Evolutionary conservation across 64 coral and sea anemone genomes (phyloP), one percentile per base, ranked within the genome.

Genomic region (Trachythela sp.): DNA sequence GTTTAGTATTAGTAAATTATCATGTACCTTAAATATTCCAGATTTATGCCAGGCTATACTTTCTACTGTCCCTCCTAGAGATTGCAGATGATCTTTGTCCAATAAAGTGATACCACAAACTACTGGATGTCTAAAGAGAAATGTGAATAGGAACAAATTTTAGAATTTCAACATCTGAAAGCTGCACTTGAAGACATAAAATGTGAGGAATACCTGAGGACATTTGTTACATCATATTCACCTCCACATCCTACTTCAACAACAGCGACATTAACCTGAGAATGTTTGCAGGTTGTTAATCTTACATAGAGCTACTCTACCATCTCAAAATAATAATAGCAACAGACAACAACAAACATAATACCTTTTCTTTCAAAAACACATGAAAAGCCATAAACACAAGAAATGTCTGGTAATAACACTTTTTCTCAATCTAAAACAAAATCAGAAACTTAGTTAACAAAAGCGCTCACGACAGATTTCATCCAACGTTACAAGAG

Each of bases 21-120:
- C 13, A 37, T 30, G 34, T 36, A 80, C 75, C 34, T 80, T 80
- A 30, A 80, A 80, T 80, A 80, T 80, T 36, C 75, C 75, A 35
- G 75, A 35, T 80, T 80, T 80, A 80, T 80, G 75, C 75, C 75
- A 80, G 31, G 75, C 75, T 80, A 80, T 80, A 39, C 75, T 80
- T 80, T 80, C 75, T 34, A 80, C 37, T 38, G 75, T 34, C 0
- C 75, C 75, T 80, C 75, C 75, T 13, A 80, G 30, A 37, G 75
- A 37, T 39, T 80, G 8, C 33, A 30, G 20, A 36, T 80, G 75
- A 80, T 80, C 75, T 39, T 80, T 80, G 15, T 80, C 75, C 32
- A 80, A 39, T 30, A 80, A 80, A 17, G 75, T 39, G 2, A 80
- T 30, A 80, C 75, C 75, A 80, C 75, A 80, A 37, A 80, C 75